Evolutionary conservation across 2,113 vertebrate species (phyloP), one percentile per base, ranked within the genome.

Genomic region (Buteo buteo): DNA sequence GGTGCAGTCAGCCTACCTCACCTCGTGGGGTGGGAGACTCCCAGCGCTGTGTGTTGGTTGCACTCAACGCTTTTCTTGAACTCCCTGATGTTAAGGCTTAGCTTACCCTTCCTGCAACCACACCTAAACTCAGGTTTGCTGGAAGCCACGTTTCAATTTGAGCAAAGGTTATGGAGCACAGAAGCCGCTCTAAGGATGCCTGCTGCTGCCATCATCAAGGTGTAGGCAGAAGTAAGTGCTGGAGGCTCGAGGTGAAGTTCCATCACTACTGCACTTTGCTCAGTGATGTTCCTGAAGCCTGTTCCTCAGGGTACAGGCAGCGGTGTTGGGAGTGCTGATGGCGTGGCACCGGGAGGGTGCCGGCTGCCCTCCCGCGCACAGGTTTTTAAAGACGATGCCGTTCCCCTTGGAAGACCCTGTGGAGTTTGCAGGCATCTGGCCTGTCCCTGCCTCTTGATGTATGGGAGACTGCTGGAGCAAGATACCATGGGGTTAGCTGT

Each of bases 391-490:
- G 58, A 9, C 0, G 2, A 28, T 67, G 73, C 36, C 28, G 7
- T 49, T 88, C 17, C n/a, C 52, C 29, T 80, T 0, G 25, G 36
- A 83, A 66, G 52, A 92, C 57, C 52, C 40, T 11, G 6, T 0
- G 4, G 82, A 76, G 52, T 40, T 40, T 22, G 19, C 16, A 57
- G 86, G 57, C 66, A 61, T 82, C 66, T 82, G 61, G 14, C 36
- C 47, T 90, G 72, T 96, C 90, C 78, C 15, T n/a, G 67, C 28
- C 47, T 72, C 54, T 18, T 94, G 90, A 90, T 94, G 69, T 93
- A 82, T 90, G 79, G 86, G 49, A 47, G 54, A 19, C 82, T 64
- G 86, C 79, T 96, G 95, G 64, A 90, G 64, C 78, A n/a, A 47
- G 90, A 93, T 87, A 62, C 82, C 73, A 18, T 13, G 42, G 82